Evolutionary conservation across 1,140 invertebrate species (phyloP), one percentile per base, ranked within the genome.

Genomic region (Gryllus bimaculatus): DNA sequence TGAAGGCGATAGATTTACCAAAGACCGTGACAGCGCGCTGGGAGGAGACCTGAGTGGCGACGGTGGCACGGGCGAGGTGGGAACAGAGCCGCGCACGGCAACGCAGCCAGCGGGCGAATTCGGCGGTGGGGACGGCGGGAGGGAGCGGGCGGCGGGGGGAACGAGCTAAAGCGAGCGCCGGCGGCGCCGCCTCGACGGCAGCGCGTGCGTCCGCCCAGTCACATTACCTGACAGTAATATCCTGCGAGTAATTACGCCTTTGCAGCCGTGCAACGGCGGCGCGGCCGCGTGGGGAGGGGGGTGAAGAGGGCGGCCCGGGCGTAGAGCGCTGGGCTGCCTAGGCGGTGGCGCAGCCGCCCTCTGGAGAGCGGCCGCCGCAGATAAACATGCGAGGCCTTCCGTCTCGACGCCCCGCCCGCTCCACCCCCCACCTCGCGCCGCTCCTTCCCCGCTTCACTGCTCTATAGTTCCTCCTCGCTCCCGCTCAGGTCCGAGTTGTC

Each of bases 161-260:
- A 18, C 7, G 54, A 18, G 54, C 10, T n/a, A 39, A 39, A 39
- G 26, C 26, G 26, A 39, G 26, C 26, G 26, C 26, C 26, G 26
- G n/a, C n/a, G 26, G 26, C 26, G 26, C 26, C 26, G 26, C 26
- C 26, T 0, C 54, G 54, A 10, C 54, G 18, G 54, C 54, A 66
- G 18, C 54, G 10, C 54, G 18, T 3, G 10, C 54, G 54, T 66
- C 54, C 54, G 54, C 54, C n/a, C n/a, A 66, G 54, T 66, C 54
- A 66, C 54, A 66, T 66, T 66, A 66, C 54, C 54, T 66, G 54
- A 66, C 54, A 66, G 54, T 66, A 66, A 66, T 66, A 66, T 66
- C 54, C 54, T 66, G 18, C 10, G 54, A 66, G 54, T 66, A 66
- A 66, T 66, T 66, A 66, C 54, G 54, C 54, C 54, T 66, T 66